A percentile compares a stretch with the other conserved stretches of the same genome.
phyloP scores from a whole-genome alignment of 2,888 invertebrate genomes.

The Autographa pulchrina region DNA sequence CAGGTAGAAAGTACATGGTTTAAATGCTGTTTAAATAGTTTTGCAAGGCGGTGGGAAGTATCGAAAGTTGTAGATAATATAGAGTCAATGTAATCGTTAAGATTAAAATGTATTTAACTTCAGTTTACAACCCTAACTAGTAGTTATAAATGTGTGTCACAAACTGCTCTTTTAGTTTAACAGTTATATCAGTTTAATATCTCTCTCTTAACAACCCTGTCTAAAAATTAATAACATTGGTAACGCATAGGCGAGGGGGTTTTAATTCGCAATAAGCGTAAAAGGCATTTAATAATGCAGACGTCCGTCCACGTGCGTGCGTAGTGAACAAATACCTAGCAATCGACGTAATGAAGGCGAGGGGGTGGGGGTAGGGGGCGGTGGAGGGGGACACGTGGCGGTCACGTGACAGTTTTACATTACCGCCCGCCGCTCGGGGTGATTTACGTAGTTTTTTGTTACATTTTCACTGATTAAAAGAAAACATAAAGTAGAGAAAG shows the following conservation, averaged over 20 bases:
- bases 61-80: neutral
- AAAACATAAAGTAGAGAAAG: conserved; percentile 55
- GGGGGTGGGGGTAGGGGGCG: conserved; percentile 63
- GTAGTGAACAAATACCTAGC: conserved; percentile 85
- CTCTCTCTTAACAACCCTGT: conserved; percentile 59
- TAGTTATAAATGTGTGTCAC: conserved; percentile 18
- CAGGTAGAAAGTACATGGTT: conserved; percentile 3
- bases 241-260: conserved; percentile 71
- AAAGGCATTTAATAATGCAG: conserved; percentile 90
- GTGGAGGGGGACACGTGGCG: conserved; percentile 75
- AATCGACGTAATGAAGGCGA: conserved; percentile 84
- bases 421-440: conserved; percentile 73
- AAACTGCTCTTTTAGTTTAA: conserved; percentile 71
- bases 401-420: conserved; percentile 86
- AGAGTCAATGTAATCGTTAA: neutral
- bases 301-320: conserved; percentile 84
- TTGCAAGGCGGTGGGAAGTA: neutral
- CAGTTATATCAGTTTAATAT: conserved; percentile 64
- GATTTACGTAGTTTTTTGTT: conserved; percentile 76
- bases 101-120: neutral
- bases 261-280: conserved; percentile 87
- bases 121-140: conserved; percentile 1
- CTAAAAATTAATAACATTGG: conserved; percentile 80
- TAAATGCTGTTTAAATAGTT: neutral
- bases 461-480: conserved; percentile 69